Percentiles rank a stretch among this genome's conserved stretches.
Conservation (phyloP, 2,888 invertebrate genomes). For the Syrphus vitripennis region DNA sequence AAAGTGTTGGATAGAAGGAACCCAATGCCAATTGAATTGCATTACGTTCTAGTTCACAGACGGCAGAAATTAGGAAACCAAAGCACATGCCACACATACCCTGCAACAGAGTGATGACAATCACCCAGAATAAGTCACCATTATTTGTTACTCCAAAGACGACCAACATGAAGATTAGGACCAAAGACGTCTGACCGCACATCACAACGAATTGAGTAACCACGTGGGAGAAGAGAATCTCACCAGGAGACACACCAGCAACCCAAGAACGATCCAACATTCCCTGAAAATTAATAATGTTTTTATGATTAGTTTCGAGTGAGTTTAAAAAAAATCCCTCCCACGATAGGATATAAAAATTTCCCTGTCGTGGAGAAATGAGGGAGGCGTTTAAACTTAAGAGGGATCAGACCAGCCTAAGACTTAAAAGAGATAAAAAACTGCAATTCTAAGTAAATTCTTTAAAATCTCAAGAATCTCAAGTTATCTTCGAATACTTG, state of each 20-base stretch:
- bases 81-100: constrained; percentile 98
- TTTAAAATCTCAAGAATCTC: constrained; percentile 79
- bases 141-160: constrained; percentile 95
- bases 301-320: neutral
- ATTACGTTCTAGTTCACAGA: constrained; percentile 95
- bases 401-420: no score
- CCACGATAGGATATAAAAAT: no score
- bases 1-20: constrained; percentile 95
- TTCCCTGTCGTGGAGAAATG: no score
- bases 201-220: constrained; percentile 97
- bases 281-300: constrained; percentile 81
- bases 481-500: constrained; percentile 78
- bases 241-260: constrained; percentile 94
- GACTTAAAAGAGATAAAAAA: no score
- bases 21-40: constrained; percentile 96
- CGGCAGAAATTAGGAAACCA: constrained; percentile 96
- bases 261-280: constrained; percentile 96
- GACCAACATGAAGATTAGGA: constrained; percentile 94
- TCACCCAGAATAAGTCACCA: constrained; percentile 92
- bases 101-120: constrained; percentile 92
- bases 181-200: constrained; percentile 95
- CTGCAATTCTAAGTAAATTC: constrained; percentile 79
- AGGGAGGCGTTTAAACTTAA: no score
- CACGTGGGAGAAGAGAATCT: constrained; percentile 96
- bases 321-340: no score